A percentile compares a stretch with the other conserved stretches of the same genome.
Conservation (phyloP, 1,140 invertebrate species). For the Megalopta genalis region DNA sequence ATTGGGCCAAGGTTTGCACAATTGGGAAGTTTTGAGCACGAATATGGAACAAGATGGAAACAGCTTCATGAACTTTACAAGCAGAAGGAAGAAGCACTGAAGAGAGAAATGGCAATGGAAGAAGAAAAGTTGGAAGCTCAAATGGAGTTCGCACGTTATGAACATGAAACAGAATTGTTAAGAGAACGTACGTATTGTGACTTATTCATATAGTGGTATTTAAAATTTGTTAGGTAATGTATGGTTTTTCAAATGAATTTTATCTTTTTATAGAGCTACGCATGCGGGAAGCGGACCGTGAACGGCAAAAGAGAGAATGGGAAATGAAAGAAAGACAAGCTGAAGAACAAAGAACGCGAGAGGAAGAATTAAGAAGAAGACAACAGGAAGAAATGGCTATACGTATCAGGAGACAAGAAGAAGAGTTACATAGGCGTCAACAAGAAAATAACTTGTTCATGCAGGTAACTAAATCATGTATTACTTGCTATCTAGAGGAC, state of each 20-base stretch:
- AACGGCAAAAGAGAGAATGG: slow-evolving; percentile 92
- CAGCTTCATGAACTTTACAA: slow-evolving; percentile 95
- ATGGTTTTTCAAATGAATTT: slow-evolving; percentile 22
- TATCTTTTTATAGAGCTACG: slow-evolving; percentile 84
- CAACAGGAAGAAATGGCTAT: slow-evolving; percentile 88
- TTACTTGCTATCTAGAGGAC: background rate
- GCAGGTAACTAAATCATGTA: slow-evolving; percentile 80
- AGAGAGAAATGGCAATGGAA: slow-evolving; percentile 94
- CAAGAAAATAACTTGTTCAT: slow-evolving; percentile 91
- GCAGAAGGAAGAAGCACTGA: slow-evolving; percentile 93
- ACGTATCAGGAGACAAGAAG: slow-evolving; percentile 88
- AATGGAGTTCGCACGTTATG: slow-evolving; percentile 96
- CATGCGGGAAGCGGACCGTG: slow-evolving; percentile 91
- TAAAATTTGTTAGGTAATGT: background rate
- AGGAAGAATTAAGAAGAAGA: slow-evolving; percentile 86
- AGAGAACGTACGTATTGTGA: slow-evolving; percentile 85
- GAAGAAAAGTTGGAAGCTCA: slow-evolving; percentile 96
- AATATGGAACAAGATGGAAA: slow-evolving; percentile 98
- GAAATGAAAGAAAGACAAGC: slow-evolving; percentile 92
- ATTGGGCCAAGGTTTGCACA: slow-evolving; percentile 94
- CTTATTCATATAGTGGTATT: background rate
- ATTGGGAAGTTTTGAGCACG: slow-evolving; percentile 94
- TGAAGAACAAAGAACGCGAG: slow-evolving; percentile 88
- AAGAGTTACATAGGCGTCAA: slow-evolving; percentile 89
- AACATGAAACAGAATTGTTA: slow-evolving; percentile 93